phyloP scores from a whole-genome alignment of 2,113 vertebrate genomes.

The Hypomesus transpacificus region DNA sequence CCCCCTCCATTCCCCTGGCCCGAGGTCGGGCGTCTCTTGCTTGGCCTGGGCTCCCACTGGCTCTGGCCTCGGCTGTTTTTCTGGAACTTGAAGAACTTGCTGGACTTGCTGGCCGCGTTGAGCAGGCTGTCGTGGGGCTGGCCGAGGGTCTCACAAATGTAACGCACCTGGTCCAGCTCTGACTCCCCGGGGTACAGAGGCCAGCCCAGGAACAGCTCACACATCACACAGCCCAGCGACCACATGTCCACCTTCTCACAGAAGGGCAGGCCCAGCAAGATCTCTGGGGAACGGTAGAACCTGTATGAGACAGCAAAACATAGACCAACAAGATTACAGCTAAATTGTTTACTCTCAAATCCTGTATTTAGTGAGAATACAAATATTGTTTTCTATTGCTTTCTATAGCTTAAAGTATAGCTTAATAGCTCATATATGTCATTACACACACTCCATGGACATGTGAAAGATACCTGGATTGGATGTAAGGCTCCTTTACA shows the following conservation, averaged over 20 bases:
- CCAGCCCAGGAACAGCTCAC: conserved; percentile 73
- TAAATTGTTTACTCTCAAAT: too few relatives aligned
- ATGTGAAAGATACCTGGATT: conserved; percentile 55
- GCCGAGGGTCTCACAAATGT: conserved; percentile 74
- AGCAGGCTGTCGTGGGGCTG: conserved; percentile 63
- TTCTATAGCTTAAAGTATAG: too few relatives aligned
- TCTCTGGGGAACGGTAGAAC: conserved; percentile 75
- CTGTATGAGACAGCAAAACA: neutral
- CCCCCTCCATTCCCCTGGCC: neutral
- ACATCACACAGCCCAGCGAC: conserved; percentile 75
- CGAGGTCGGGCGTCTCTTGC: conserved; percentile 44
- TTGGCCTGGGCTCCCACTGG: conserved; percentile 71
- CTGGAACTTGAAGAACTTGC: conserved; percentile 63
- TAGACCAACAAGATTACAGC: too few relatives aligned
- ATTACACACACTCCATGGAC: neutral
- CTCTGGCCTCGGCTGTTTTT: conserved; percentile 12
- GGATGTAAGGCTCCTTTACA: conserved; percentile 71
- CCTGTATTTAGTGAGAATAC: too few relatives aligned
- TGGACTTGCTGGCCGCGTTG: conserved; percentile 56
- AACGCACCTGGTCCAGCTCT: conserved; percentile 71
- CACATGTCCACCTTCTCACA: conserved; percentile 74
- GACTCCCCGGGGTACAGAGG: conserved; percentile 72
- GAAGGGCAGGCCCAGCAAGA: conserved; percentile 76
- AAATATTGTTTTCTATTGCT: too few relatives aligned
- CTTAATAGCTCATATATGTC: neutral